phyloP scores from a whole-genome alignment of 2,888 invertebrate genomes.

The Merodon equestris region DNA sequence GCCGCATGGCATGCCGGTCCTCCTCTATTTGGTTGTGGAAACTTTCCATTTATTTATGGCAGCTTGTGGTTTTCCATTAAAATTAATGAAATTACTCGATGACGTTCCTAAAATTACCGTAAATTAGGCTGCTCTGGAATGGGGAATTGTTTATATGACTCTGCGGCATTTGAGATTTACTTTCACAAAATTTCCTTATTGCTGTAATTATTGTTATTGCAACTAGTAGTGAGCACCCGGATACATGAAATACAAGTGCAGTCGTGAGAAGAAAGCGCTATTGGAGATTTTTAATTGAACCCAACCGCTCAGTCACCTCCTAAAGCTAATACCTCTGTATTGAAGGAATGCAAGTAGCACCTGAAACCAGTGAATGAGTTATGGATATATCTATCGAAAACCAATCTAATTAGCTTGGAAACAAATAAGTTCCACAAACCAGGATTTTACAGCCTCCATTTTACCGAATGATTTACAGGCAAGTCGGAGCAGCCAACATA shows the following conservation, averaged over 20 bases:
- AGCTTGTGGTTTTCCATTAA: slow-evolving; percentile 41
- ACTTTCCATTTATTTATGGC: slow-evolving; percentile 26
- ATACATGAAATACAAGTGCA: no score
- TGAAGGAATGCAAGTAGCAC: no score
- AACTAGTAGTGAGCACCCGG: no score
- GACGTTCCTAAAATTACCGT: slow-evolving; percentile 34
- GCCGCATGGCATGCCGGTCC: no score
- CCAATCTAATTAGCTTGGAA: slow-evolving; percentile 22
- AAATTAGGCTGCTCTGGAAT: slow-evolving; percentile 4
- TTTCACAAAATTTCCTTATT: slow-evolving; percentile 27
- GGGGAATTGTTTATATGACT: slow-evolving; percentile 1
- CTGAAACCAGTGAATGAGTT: no score
- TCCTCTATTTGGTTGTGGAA: slow-evolving; percentile 41
- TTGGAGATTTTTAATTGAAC: no score
- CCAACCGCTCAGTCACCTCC: no score
- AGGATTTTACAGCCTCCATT: slow-evolving; percentile 16
- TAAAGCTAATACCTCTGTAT: no score
- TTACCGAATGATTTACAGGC: slow-evolving; percentile 75
- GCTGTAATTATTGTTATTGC: neutral
- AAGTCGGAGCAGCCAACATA: slow-evolving; percentile 75
- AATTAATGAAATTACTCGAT: slow-evolving; percentile 37
- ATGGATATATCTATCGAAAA: neutral
- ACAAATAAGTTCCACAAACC: slow-evolving; percentile 43
- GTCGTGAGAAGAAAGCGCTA: no score
- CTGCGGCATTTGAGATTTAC: neutral